Conservation (phyloP, 2,888 invertebrate genomes). For the Drosophila multiciliata region DNA sequence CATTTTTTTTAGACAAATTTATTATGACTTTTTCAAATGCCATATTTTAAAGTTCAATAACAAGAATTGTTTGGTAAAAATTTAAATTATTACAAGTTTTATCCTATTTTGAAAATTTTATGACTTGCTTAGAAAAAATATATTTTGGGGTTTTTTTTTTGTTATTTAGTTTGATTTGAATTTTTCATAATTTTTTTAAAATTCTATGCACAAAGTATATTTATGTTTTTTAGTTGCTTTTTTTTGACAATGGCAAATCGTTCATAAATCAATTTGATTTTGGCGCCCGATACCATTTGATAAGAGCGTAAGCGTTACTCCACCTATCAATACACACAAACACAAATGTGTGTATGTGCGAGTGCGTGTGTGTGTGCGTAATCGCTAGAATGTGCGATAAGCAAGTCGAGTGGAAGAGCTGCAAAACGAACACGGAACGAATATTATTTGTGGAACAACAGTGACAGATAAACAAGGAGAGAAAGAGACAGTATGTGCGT, state of each 20-base stretch:
- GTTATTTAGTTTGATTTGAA: background rate
- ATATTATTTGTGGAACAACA: slow-evolving; percentile 13
- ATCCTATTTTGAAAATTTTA: background rate
- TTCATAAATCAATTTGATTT: slow-evolving; percentile 80
- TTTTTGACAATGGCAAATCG: slow-evolving; percentile 70
- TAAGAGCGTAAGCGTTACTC: slow-evolving; percentile 46
- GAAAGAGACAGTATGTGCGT: background rate
- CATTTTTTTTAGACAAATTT: background rate
- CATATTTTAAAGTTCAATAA: background rate
- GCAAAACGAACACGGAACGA: slow-evolving; percentile 49
- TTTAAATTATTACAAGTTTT: background rate
- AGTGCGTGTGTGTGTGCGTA: slow-evolving; percentile 14
- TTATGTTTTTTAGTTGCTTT: background rate
- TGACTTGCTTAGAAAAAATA: background rate
- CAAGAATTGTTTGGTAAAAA: background rate
- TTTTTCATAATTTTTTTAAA: background rate
- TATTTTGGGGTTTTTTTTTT: too few relatives aligned
- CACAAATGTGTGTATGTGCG: background rate
- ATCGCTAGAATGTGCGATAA: slow-evolving; percentile 55
- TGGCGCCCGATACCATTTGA: slow-evolving; percentile 59
- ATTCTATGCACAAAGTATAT: background rate
- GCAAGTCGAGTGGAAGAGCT: slow-evolving; percentile 58
- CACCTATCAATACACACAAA: slow-evolving; percentile 20
- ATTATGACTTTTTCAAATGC: background rate
- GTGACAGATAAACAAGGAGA: background rate